Evolutionary conservation across 2,113 vertebrate species (phyloP).

Genomic region (Emydocephalus ijimae): DNA sequence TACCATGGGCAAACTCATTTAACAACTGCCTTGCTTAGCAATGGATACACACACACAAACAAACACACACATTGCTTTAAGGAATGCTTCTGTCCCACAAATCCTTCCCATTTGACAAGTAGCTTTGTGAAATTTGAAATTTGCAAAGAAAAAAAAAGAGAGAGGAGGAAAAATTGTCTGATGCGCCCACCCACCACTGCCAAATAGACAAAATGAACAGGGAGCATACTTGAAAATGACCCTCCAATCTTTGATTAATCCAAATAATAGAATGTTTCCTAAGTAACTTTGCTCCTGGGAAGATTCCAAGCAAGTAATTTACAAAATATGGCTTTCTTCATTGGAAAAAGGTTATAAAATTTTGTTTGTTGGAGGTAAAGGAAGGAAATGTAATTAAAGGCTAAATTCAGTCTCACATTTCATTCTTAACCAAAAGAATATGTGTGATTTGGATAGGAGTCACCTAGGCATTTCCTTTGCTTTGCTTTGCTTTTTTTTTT

Average conservation of each 20-base stretch:
- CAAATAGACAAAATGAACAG: constrained; percentile 43
- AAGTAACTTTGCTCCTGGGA: constrained; percentile 60
- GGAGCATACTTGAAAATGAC: constrained; percentile 40
- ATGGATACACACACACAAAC: not conserved
- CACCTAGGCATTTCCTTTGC: constrained; percentile 72
- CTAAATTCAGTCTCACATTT: constrained; percentile 74
- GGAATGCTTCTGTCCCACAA: constrained; percentile 33
- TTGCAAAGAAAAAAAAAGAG: not conserved
- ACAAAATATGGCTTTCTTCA: constrained; percentile 70
- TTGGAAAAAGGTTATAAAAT: constrained; percentile 69
- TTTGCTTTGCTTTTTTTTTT: not conserved
- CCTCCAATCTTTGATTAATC: constrained; percentile 55
- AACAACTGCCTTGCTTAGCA: not conserved
- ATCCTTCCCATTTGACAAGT: constrained; percentile 51
- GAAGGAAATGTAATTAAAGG: constrained; percentile 79
- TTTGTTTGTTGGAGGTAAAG: constrained; percentile 74
- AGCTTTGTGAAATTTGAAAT: constrained; percentile 46
- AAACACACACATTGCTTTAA: constrained; percentile 45
- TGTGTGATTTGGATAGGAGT: constrained; percentile 75
- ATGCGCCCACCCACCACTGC: not conserved
- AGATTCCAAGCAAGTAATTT: constrained; percentile 68
- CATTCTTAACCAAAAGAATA: constrained; percentile 72
- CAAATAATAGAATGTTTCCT: constrained; percentile 70
- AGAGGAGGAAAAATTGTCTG: constrained; percentile 3
- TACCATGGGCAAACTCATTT: not conserved